phyloP scores from a whole-genome alignment of 2,113 vertebrate genomes.

The Seriola dumerili region DNA sequence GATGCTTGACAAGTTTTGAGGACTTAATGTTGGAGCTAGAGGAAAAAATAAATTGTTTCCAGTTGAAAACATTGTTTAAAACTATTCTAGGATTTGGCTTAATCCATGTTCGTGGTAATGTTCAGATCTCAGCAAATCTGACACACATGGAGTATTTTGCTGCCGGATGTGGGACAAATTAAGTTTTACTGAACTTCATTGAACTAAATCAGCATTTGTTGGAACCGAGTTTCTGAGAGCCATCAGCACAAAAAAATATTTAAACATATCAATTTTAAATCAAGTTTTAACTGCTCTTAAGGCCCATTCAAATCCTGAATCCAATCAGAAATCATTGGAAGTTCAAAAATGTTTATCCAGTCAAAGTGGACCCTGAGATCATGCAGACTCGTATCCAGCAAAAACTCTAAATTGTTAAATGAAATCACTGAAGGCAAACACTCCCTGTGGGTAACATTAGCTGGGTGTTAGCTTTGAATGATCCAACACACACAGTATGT shows the following conservation, averaged over 20 bases:
- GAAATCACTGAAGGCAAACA: constrained; percentile 12
- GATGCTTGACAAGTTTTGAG: neutral
- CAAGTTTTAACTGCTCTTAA: neutral
- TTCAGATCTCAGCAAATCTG: constrained; percentile 9
- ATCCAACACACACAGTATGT: constrained; percentile 43
- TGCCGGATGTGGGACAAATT: constrained; percentile 1
- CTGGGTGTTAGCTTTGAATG: constrained; percentile 21
- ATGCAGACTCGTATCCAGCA: neutral
- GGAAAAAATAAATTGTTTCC: neutral
- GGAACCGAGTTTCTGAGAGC: neutral
- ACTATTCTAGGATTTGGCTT: neutral
- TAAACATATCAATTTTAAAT: neutral
- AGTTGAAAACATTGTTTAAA: neutral
- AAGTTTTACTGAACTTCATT: constrained; percentile 4
- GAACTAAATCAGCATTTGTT: neutral
- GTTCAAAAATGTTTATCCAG: neutral
- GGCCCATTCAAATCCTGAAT: neutral
- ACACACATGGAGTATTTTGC: constrained; percentile 16
- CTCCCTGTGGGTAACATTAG: constrained; percentile 26
- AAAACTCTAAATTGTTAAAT: neutral
- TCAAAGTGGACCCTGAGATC: neutral
- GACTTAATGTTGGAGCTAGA: neutral
- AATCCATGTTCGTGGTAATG: constrained; percentile 7
- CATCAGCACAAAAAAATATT: neutral
- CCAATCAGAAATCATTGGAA: neutral